phyloP scores from a whole-genome alignment of 64 coral and sea anemone genomes.

The Porites australiensis region DNA sequence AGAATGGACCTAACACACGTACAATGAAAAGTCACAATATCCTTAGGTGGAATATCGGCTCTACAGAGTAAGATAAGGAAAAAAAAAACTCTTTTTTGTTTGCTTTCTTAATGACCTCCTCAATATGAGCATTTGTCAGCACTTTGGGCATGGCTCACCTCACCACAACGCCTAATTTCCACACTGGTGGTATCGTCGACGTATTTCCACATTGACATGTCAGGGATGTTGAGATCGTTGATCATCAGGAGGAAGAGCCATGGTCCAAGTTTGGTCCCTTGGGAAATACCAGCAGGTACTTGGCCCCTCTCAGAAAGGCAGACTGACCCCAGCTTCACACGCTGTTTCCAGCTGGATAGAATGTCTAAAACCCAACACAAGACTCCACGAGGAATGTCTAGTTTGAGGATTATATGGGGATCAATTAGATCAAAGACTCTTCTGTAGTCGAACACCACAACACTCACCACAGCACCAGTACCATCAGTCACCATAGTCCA shows the following conservation, averaged over 20 bases:
- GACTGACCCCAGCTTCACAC: neutral
- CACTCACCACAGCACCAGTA: neutral
- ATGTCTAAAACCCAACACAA: neutral
- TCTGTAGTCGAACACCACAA: neutral
- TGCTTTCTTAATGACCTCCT: constrained; percentile 23
- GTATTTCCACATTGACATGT: neutral
- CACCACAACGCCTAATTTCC: neutral
- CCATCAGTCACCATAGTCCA: neutral
- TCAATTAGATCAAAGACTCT: neutral
- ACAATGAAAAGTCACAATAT: constrained; percentile 45
- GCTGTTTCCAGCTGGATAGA: neutral
- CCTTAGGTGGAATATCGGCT: neutral
- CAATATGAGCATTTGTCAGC: neutral
- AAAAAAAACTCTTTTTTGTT: constrained; percentile 15
- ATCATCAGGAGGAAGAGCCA: neutral
- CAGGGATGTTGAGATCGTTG: neutral
- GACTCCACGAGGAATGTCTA: neutral
- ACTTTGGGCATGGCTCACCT: neutral
- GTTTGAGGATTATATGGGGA: neutral
- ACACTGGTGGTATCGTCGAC: neutral
- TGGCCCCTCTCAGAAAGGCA: neutral
- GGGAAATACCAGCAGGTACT: neutral
- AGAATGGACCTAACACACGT: constrained; percentile 11
- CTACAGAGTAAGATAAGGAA: neutral
- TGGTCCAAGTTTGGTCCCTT: neutral